Conservation (phyloP, 2,113 vertebrate species). For the Isichthys henryi region DNA sequence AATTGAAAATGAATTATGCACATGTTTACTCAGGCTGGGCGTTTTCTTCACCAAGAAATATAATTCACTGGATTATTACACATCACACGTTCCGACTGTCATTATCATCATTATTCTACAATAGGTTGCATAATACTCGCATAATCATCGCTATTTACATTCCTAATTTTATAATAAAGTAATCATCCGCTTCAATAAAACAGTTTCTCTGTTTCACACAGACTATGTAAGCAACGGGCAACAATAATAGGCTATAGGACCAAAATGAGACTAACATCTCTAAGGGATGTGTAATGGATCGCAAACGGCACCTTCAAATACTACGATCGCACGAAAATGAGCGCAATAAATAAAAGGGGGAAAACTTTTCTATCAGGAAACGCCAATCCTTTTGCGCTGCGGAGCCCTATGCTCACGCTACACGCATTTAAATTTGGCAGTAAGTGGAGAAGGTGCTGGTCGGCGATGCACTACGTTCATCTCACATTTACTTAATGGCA, state of each 20-base stretch:
- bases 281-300: neutral
- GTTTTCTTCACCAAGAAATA: neutral
- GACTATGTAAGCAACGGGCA: neutral
- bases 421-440: neutral
- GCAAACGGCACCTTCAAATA: neutral
- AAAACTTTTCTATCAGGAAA: neutral
- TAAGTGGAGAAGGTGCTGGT: neutral
- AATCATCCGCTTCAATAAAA: neutral
- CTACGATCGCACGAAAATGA: neutral
- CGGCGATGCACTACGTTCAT: neutral
- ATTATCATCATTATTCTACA: neutral
- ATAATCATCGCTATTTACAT: neutral
- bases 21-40: neutral
- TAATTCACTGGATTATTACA: neutral
- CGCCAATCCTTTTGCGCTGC: neutral
- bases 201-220: neutral
- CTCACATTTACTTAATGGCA: neutral
- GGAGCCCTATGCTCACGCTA: neutral
- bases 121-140: neutral
- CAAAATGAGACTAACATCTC: neutral
- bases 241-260: neutral
- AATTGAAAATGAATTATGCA: neutral
- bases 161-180: neutral
- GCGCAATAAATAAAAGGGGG: neutral
- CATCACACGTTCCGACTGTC: neutral